These are phyloP conservation scores for Amniataba percoides DNA, from an alignment of 2,797 vertebrate species.

Conservation along the genomic window DNA sequence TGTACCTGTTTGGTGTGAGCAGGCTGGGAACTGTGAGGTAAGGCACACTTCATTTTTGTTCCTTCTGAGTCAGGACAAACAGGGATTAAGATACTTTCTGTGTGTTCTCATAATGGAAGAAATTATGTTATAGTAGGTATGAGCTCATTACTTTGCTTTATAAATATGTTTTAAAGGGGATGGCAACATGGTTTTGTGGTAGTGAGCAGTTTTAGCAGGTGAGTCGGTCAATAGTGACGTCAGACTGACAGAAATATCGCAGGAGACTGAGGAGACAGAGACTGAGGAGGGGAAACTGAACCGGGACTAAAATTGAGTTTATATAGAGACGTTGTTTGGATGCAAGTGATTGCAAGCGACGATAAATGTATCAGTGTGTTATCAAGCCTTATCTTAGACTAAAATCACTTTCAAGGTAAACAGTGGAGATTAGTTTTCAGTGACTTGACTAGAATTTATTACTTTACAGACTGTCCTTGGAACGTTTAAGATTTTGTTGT, in stretches of 20 bases:
- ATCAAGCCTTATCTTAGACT: background rate
- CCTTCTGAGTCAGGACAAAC: background rate
- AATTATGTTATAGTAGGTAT: background rate
- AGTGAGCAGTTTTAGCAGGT: constrained; percentile 16
- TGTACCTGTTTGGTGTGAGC: constrained; percentile 55
- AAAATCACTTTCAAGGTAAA: background rate
- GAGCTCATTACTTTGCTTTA: background rate
- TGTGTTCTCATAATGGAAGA: background rate
- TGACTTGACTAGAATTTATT: background rate
- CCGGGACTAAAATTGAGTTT: background rate
- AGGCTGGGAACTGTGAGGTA: constrained; percentile 70
- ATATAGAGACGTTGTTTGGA: background rate
- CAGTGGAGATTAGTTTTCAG: background rate
- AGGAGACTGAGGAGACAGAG: background rate
- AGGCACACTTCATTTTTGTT: constrained; percentile 44
- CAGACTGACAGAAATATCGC: constrained; percentile 13
- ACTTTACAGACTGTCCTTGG: constrained; percentile 8
- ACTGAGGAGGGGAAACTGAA: background rate
- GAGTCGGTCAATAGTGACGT: constrained; percentile 28
- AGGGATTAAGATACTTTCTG: background rate
- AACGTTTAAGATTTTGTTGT: constrained; percentile 10
- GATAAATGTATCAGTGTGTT: background rate
- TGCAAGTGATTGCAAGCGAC: background rate
- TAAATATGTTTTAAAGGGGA: background rate
- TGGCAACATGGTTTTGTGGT: constrained; percentile 13